Percentiles rank a stretch among this genome's conserved stretches.
These are phyloP conservation scores for Neodontobutis hainanensis DNA, from an alignment of 2,113 vertebrate genomes.

Conservation along the genomic window DNA sequence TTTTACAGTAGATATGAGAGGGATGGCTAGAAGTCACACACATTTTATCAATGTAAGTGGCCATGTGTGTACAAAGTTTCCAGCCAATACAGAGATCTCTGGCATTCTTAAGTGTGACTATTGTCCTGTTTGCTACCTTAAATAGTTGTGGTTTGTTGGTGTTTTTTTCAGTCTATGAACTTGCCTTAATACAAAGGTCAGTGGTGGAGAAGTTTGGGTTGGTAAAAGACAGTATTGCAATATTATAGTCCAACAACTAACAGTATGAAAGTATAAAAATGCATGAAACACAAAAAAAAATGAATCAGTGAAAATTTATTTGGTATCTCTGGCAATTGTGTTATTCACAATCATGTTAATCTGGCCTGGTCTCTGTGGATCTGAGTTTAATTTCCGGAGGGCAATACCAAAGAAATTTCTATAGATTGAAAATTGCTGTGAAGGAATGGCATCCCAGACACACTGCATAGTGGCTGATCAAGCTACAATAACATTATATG, in stretches of 20 bases:
- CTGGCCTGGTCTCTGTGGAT: no score
- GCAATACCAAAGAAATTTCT: neutral
- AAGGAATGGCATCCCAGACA: neutral
- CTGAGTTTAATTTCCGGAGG: no score
- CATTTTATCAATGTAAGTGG: neutral
- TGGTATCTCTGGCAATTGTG: no score
- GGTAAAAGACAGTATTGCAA: neutral
- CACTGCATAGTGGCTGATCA: neutral
- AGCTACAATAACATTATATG: neutral
- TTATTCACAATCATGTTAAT: no score
- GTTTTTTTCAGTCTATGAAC: conserved; percentile 40
- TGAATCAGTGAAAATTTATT: no score
- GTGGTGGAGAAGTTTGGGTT: conserved; percentile 4
- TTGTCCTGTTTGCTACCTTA: conserved; percentile 34
- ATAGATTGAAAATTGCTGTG: neutral
- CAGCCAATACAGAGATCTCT: conserved; percentile 10
- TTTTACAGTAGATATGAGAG: conserved; percentile 16
- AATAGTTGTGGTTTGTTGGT: conserved; percentile 37
- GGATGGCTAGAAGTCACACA: neutral
- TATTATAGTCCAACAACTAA: no score
- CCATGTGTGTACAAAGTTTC: neutral
- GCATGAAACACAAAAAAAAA: no score
- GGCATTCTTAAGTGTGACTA: conserved; percentile 42
- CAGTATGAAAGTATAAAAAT: no score
- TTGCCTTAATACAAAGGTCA: conserved; percentile 58